phyloP scores from a whole-genome alignment of 2,888 invertebrate genomes.

The Cloeon dipterum region DNA sequence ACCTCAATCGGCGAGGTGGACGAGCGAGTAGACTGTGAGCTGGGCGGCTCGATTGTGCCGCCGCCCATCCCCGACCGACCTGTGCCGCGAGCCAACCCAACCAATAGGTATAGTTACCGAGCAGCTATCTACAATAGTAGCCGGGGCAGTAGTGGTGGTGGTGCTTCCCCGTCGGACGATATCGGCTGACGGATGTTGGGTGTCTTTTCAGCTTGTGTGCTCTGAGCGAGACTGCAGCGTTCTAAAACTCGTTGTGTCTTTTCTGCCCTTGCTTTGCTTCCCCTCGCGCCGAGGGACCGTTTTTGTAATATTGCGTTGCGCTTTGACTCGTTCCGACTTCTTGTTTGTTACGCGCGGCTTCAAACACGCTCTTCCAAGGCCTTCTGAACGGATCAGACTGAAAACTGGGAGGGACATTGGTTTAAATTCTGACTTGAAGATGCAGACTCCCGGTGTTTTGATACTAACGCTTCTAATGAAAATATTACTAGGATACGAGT shows the following conservation, averaged over 20 bases:
- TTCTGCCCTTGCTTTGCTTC: too few relatives aligned
- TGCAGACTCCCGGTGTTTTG: too few relatives aligned
- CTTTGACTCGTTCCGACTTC: too few relatives aligned
- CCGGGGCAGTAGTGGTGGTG: conserved; percentile 28
- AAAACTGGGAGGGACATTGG: too few relatives aligned
- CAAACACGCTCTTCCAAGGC: too few relatives aligned
- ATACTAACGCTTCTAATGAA: too few relatives aligned
- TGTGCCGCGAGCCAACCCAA: conserved; percentile 10
- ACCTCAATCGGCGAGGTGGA: conserved; percentile 27
- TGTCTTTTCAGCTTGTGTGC: conserved; percentile 58
- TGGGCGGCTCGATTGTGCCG: conserved; percentile 9
- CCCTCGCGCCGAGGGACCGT: neutral
- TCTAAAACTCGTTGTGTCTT: neutral
- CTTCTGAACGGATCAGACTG: too few relatives aligned
- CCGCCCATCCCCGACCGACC: conserved; percentile 9
- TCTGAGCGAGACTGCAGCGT: conserved; percentile 6
- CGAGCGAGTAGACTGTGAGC: conserved; percentile 16
- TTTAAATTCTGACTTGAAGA: too few relatives aligned
- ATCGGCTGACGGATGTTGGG: conserved; percentile 62
- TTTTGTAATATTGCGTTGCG: conserved; percentile 1
- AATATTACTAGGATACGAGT: too few relatives aligned
- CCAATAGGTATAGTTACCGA: conserved; percentile 46
- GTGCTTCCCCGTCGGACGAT: too few relatives aligned
- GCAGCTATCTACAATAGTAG: conserved; percentile 34
- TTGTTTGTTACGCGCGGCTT: too few relatives aligned